These are phyloP conservation scores for Nannoperca australis DNA, from an alignment of 2,797 vertebrate genomes.

Conservation along the genomic window DNA sequence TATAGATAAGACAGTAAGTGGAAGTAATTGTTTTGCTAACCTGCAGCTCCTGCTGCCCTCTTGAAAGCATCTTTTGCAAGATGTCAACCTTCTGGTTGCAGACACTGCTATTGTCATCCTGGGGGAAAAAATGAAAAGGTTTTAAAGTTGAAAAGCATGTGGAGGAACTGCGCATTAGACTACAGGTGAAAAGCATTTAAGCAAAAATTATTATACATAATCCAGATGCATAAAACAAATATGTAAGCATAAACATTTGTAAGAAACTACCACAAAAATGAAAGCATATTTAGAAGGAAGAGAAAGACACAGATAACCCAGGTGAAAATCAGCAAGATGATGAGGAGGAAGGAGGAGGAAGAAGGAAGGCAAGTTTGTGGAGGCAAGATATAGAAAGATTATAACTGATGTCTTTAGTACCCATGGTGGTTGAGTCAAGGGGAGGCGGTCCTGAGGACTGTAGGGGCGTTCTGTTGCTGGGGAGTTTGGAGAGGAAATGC, in stretches of 20 bases:
- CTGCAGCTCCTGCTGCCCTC: conserved; percentile 93
- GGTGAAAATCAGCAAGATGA: neutral
- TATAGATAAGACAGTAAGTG: neutral
- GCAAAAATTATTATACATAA: neutral
- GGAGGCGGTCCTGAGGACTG: conserved; percentile 86
- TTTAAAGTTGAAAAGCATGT: conserved; percentile 7
- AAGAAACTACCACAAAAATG: neutral
- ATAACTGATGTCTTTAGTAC: conserved; percentile 77
- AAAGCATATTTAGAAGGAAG: neutral
- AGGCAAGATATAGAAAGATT: neutral
- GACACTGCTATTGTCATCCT: conserved; percentile 93
- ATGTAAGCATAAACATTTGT: neutral
- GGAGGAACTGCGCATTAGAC: neutral
- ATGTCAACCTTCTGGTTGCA: conserved; percentile 92
- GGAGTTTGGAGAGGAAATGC: conserved; percentile 90
- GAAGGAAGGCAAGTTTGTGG: neutral
- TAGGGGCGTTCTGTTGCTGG: conserved; percentile 85
- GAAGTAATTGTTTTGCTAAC: conserved; percentile 75
- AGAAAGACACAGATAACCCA: neutral
- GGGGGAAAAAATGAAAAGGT: neutral
- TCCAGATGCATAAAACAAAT: neutral
- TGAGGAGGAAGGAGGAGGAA: neutral
- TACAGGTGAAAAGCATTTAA: neutral
- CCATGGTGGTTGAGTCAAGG: conserved; percentile 88
- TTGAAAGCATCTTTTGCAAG: conserved; percentile 91